Evolutionary conservation across 2,797 vertebrate species (phyloP).

Genomic region (Xiphorhynchus erythropygius): DNA sequence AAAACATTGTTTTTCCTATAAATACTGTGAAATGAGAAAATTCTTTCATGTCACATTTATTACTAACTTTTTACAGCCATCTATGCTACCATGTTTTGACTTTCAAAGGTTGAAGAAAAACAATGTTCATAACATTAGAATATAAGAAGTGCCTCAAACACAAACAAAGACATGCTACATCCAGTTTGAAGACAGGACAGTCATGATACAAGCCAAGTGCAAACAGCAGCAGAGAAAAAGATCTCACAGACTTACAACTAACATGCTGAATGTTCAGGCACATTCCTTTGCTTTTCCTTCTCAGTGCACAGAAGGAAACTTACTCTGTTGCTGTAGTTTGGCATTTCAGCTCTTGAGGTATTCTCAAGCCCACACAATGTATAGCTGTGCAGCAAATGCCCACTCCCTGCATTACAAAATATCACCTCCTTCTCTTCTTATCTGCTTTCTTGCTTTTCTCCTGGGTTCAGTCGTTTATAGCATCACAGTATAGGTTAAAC

Average conservation of each 20-base stretch:
- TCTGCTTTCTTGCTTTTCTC: background rate
- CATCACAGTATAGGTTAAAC: background rate
- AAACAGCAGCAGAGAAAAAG: background rate
- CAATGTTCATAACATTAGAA: background rate
- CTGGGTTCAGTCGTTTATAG: background rate
- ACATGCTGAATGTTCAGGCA: background rate
- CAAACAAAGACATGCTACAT: background rate
- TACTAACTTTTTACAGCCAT: background rate
- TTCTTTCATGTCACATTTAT: background rate
- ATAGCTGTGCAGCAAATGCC: background rate
- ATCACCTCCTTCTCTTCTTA: background rate
- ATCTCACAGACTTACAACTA: background rate
- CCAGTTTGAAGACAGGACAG: background rate
- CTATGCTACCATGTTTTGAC: background rate
- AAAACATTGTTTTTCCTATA: slow-evolving; percentile 23
- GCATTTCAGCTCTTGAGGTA: background rate
- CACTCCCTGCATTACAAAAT: background rate
- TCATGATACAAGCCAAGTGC: background rate
- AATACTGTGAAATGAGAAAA: background rate
- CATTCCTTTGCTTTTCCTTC: background rate
- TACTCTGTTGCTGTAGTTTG: background rate
- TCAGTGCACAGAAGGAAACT: background rate
- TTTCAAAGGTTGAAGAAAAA: slow-evolving; percentile 26
- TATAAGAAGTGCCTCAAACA: background rate
- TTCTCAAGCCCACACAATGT: background rate